phyloP scores from a whole-genome alignment of 2,797 vertebrate genomes.

The Fratercula arctica region DNA sequence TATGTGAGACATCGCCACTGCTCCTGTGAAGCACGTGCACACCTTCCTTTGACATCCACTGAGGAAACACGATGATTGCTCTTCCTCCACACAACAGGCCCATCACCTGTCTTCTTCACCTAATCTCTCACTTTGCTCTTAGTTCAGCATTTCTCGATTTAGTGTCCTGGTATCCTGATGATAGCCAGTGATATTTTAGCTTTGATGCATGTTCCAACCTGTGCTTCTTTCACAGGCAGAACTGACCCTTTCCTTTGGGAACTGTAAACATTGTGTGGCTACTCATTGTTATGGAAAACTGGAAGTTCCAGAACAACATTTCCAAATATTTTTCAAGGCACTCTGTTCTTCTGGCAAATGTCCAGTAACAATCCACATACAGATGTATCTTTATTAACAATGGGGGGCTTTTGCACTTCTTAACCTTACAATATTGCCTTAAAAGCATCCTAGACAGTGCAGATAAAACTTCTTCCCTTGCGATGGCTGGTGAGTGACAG shows the following conservation, averaged over 20 bases:
- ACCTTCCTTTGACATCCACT: not conserved
- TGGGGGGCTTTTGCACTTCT: not conserved
- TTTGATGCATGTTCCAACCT: fast-evolving
- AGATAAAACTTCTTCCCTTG: not conserved
- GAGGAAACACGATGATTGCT: fast-evolving
- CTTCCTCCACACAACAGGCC: fast-evolving
- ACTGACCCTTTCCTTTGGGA: not conserved
- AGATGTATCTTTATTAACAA: not conserved
- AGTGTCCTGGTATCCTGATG: not conserved
- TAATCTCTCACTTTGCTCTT: not conserved
- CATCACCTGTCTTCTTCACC: not conserved
- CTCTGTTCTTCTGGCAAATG: not conserved
- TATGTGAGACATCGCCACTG: fast-evolving
- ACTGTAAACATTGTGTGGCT: not conserved
- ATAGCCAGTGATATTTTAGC: not conserved
- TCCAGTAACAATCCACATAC: not conserved
- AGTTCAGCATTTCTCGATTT: not conserved
- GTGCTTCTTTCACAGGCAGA: not conserved
- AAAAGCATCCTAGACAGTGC: not conserved
- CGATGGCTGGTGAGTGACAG: not conserved
- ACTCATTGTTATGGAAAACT: not conserved
- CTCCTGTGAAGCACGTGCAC: fast-evolving
- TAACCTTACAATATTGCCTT: not conserved
- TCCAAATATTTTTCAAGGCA: not conserved
- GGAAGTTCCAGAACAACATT: not conserved